Conservation (phyloP, 1,140 invertebrate genomes). For the Nephila pilipes region DNA sequence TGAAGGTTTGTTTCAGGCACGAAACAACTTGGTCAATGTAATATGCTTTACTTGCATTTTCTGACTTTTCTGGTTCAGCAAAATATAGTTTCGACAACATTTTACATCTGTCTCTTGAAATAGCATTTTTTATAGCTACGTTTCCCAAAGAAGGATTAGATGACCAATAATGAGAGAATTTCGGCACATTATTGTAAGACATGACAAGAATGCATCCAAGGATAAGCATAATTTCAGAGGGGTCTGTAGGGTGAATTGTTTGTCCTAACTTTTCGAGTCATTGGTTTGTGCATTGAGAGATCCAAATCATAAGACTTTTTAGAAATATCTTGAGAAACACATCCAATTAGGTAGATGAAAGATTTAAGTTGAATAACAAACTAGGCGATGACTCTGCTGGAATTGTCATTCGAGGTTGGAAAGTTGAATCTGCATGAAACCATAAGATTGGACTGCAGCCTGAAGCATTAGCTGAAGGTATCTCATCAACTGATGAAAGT, state of each 20-base stretch:
- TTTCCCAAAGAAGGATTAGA: background rate
- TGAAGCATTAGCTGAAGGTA: too few species aligned
- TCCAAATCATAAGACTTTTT: conserved; percentile 36
- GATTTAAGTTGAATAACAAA: conserved; percentile 3
- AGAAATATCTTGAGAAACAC: background rate
- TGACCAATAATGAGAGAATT: conserved; percentile 12
- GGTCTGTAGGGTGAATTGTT: background rate
- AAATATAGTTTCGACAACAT: too few species aligned
- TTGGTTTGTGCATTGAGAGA: conserved; percentile 19
- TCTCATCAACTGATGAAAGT: too few species aligned
- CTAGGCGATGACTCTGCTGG: too few species aligned
- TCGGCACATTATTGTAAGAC: background rate
- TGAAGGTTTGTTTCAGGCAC: too few species aligned
- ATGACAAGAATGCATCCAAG: background rate
- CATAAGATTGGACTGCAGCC: too few species aligned
- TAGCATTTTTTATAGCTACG: conserved; percentile 12
- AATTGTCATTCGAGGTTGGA: too few species aligned
- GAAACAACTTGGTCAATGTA: too few species aligned
- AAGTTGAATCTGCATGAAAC: too few species aligned
- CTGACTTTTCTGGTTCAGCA: too few species aligned
- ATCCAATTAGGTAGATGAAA: background rate
- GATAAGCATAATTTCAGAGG: background rate
- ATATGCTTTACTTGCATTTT: too few species aligned
- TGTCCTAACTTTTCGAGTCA: conserved; percentile 34
- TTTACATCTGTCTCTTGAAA: conserved; percentile 35